A percentile compares a stretch with the other conserved stretches of the same genome.
Conservation (phyloP, 1,140 invertebrate species). For the Drosophila triauraria region DNA sequence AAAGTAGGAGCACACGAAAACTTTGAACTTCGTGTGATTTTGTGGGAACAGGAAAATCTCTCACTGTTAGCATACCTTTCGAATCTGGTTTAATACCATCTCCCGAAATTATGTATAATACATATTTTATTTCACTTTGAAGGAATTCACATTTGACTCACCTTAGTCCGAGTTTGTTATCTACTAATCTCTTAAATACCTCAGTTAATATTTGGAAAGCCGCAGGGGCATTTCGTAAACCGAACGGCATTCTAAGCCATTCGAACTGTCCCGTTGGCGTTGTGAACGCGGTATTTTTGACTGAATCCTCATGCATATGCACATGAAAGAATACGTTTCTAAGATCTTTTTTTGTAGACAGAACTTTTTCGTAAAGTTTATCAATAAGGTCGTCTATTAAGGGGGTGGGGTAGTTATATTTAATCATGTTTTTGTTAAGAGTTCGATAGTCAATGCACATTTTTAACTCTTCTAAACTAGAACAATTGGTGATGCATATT, state of each 20-base stretch:
- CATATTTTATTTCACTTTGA: neutral
- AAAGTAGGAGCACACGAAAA: neutral
- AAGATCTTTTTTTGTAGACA: conserved; percentile 13
- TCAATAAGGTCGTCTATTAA: conserved; percentile 14
- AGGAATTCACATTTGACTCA: conserved; percentile 15
- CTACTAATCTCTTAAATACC: neutral
- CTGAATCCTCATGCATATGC: conserved; percentile 5
- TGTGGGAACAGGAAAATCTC: neutral
- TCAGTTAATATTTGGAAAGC: neutral
- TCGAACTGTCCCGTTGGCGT: conserved; percentile 13
- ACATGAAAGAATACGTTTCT: conserved; percentile 19
- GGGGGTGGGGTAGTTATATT: conserved; percentile 19
- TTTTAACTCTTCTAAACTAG: conserved; percentile 15
- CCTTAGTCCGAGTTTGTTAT: neutral
- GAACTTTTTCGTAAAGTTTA: conserved; percentile 8
- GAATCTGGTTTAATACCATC: too few species aligned
- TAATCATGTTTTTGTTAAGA: conserved; percentile 6
- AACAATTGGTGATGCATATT: conserved; percentile 16
- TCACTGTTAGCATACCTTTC: neutral
- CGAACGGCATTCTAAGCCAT: neutral
- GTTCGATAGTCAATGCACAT: conserved; percentile 18
- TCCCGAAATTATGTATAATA: too few species aligned
- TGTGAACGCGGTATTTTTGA: conserved; percentile 2
- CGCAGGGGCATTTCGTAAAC: neutral
- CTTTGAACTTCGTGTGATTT: neutral